These are phyloP conservation scores for Pogonomyrmex californicus DNA, from an alignment of 1,140 invertebrate genomes.

Conservation along the genomic window DNA sequence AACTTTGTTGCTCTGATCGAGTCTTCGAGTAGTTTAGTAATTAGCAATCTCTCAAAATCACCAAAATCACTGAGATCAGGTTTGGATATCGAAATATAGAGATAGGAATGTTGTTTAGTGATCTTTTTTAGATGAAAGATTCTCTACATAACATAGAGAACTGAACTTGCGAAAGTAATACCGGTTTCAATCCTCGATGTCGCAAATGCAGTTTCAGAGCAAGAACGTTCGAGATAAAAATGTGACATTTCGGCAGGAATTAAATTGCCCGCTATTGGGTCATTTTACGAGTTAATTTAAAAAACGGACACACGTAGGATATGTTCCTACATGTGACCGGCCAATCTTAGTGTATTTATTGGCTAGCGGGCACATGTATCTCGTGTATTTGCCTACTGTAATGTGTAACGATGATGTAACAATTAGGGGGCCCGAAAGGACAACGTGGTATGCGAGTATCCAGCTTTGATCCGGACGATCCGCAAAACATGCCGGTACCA, in stretches of 20 bases:
- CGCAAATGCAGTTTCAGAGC: slow-evolving; percentile 1
- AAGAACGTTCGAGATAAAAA: slow-evolving; percentile 46
- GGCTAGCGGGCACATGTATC: slow-evolving; percentile 24
- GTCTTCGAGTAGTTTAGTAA: background rate
- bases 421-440: slow-evolving; percentile 89
- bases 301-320: slow-evolving; percentile 22
- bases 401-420: slow-evolving; percentile 71
- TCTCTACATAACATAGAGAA: background rate
- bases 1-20: slow-evolving; percentile 41
- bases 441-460: slow-evolving; percentile 90
- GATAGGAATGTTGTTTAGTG: background rate
- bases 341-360: slow-evolving; percentile 5
- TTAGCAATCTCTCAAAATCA: background rate
- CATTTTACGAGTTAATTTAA: background rate
- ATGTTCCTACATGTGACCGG: slow-evolving; percentile 21
- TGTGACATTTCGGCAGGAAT: slow-evolving; percentile 39
- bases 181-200: background rate
- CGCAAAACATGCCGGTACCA: slow-evolving; percentile 86
- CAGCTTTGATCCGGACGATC: slow-evolving; percentile 91
- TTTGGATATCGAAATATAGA: background rate
- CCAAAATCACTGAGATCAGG: background rate
- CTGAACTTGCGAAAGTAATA: background rate
- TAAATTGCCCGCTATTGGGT: background rate
- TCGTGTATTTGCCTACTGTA: slow-evolving; percentile 54
- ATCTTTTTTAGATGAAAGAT: background rate